A percentile compares a stretch with the other conserved stretches of the same genome.
Evolutionary conservation across 2,888 invertebrate species (phyloP).

Genomic region (Apodemia mormo): DNA sequence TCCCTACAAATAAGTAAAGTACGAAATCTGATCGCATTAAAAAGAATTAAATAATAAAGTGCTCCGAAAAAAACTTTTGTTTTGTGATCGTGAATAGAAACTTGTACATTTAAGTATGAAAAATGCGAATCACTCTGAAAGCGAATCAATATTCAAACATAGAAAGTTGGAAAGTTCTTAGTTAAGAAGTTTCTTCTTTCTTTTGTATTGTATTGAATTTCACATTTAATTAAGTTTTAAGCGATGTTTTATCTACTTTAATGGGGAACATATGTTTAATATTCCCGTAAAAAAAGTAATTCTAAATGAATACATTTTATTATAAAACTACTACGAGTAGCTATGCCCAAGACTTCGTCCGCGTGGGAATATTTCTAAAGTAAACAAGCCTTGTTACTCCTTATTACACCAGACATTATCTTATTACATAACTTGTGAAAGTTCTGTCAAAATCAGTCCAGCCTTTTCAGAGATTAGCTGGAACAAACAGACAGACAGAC

Average conservation of each 20-base stretch:
- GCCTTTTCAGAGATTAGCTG: too few species aligned
- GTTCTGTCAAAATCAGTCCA: too few species aligned
- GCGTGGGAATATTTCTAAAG: too few species aligned
- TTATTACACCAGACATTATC: too few species aligned
- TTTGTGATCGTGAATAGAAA: conserved; percentile 68
- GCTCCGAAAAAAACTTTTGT: conserved; percentile 65
- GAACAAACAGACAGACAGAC: too few species aligned
- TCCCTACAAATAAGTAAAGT: conserved; percentile 45
- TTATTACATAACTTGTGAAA: too few species aligned
- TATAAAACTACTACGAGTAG: too few species aligned
- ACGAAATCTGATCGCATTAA: conserved; percentile 63
- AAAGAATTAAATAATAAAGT: conserved; percentile 61
- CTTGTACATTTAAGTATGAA: conserved; percentile 74
- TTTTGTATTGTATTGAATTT: conserved; percentile 40
- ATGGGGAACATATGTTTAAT: too few species aligned
- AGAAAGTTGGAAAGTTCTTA: conserved; percentile 57
- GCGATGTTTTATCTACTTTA: background rate
- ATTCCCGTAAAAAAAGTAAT: too few species aligned
- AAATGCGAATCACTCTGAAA: conserved; percentile 70
- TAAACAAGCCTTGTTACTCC: too few species aligned
- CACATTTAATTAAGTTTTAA: conserved; percentile 30
- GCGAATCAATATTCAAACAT: conserved; percentile 73
- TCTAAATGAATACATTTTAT: too few species aligned
- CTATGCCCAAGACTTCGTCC: too few species aligned
- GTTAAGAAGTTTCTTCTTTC: conserved; percentile 49